A percentile compares a stretch with the other conserved stretches of the same genome.
These are phyloP conservation scores for Poeciliopsis occidentalis DNA, from an alignment of 2,113 vertebrate genomes.

Conservation along the genomic window DNA sequence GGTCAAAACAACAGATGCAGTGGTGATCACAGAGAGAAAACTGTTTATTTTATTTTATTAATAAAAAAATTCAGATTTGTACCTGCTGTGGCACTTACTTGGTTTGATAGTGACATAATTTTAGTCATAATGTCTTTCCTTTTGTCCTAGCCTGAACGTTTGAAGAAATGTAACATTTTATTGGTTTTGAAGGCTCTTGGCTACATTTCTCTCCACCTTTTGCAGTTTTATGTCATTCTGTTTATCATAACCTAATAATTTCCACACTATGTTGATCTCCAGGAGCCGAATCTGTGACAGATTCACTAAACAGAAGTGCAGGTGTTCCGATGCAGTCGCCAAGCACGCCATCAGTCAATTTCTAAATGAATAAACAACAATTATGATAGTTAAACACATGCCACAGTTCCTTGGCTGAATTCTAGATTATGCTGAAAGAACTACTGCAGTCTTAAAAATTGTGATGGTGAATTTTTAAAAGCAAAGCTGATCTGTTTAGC, in stretches of 20 bases:
- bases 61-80: too few species aligned
- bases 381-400: not conserved
- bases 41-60: too few species aligned
- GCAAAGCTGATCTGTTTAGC: not conserved
- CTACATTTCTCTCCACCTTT: not conserved
- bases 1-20: not conserved
- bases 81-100: too few species aligned
- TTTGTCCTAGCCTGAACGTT: not conserved
- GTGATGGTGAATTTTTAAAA: not conserved
- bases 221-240: not conserved
- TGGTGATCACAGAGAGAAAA: not conserved
- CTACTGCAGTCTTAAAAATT: not conserved
- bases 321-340: not conserved
- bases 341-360: not conserved
- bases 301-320: not conserved
- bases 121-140: not conserved
- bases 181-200: not conserved
- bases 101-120: not conserved
- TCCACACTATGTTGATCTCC: not conserved
- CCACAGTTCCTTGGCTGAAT: not conserved
- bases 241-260: not conserved
- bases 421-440: not conserved
- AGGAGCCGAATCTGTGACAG: too few species aligned
- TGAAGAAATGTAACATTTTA: not conserved
- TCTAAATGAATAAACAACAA: conserved; percentile 1